A percentile compares a stretch with the other conserved stretches of the same genome.
Conservation (phyloP, 2,113 vertebrate genomes). For the Dermatemys mawii region DNA sequence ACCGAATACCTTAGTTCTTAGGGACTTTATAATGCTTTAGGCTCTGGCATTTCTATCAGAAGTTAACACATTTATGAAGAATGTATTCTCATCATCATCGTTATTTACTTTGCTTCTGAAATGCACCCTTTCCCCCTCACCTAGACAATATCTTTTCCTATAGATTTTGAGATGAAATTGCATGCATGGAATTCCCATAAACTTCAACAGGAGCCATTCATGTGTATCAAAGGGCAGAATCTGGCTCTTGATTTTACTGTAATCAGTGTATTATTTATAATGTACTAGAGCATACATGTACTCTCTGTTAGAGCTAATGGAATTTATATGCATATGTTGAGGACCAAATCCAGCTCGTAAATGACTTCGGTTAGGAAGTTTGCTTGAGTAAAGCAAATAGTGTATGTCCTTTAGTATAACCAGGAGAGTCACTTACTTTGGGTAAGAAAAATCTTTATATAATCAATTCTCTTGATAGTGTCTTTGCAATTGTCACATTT, state of each 20-base stretch:
- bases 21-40: background rate
- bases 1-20: background rate
- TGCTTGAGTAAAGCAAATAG: background rate
- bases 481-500: background rate
- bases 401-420: background rate
- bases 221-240: slow-evolving; percentile 25
- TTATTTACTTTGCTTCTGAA: slow-evolving; percentile 38
- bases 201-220: slow-evolving; percentile 17
- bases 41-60: background rate
- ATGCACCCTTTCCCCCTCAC: background rate
- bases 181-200: background rate
- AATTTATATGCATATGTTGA: slow-evolving; percentile 48
- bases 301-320: slow-evolving; percentile 45
- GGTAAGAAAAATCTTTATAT: background rate
- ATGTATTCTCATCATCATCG: background rate
- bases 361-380: slow-evolving; percentile 25
- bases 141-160: slow-evolving; percentile 16
- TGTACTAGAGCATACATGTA: slow-evolving; percentile 17
- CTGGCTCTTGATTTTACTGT: slow-evolving; percentile 64
- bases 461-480: background rate
- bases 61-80: background rate
- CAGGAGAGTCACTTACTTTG: background rate
- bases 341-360: slow-evolving; percentile 39
- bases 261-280: slow-evolving; percentile 54
- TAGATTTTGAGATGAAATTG: slow-evolving; percentile 16